These are phyloP conservation scores for Anomalospiza imberbis DNA, from an alignment of 2,797 vertebrate genomes.

Conservation along the genomic window DNA sequence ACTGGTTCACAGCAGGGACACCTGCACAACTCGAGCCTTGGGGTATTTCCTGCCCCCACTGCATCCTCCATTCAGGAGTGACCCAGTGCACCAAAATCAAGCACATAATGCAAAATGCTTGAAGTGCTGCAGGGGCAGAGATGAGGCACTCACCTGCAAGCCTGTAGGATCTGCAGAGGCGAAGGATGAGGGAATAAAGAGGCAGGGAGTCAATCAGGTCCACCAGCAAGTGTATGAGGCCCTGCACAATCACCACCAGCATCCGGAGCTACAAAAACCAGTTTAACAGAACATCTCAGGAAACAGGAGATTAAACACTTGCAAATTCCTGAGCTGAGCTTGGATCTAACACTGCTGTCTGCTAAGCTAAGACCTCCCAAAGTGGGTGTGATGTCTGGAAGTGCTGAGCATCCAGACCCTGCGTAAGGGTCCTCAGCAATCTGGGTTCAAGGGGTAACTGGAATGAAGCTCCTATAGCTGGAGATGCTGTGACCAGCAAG, in stretches of 20 bases:
- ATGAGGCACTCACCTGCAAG: constrained; percentile 79
- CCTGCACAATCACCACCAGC: constrained; percentile 90
- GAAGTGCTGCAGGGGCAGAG: not conserved
- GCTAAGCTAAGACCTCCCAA: not conserved
- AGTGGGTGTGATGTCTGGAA: not conserved
- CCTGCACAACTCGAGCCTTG: rapidly evolving
- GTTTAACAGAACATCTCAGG: not conserved
- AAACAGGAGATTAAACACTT: not conserved
- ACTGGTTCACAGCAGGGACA: not conserved
- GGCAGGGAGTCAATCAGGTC: constrained; percentile 92
- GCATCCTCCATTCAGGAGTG: not conserved
- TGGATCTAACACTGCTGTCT: not conserved
- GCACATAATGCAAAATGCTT: not conserved
- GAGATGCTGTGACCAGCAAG: not conserved
- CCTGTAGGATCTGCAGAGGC: constrained; percentile 86
- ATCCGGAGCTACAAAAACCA: constrained; percentile 82
- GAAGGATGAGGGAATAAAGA: constrained; percentile 84
- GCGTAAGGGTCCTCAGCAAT: not conserved
- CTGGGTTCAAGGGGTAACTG: not conserved
- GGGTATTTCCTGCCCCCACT: not conserved
- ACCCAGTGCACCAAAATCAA: not conserved
- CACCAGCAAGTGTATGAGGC: constrained; percentile 86
- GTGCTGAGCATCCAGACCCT: not conserved
- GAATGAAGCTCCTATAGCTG: not conserved
- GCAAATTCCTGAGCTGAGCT: not conserved